A percentile compares a stretch with the other conserved stretches of the same genome.
Evolutionary conservation across 2,888 invertebrate genomes (phyloP).

Genomic region (Brachynemurus nebulosus): DNA sequence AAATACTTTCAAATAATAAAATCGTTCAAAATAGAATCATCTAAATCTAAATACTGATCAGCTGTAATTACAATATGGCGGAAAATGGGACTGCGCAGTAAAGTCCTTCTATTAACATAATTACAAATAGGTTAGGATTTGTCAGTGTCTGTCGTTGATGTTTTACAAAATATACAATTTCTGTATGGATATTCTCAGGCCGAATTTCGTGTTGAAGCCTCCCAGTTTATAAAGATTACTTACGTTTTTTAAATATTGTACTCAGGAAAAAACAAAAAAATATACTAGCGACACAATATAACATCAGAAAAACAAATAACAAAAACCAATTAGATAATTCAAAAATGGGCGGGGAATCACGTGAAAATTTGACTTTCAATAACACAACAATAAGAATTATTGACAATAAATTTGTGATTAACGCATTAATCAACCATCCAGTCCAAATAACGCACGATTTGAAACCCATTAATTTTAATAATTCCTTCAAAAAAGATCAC

Average conservation of each 20-base stretch:
- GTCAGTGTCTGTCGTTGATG: too few species aligned
- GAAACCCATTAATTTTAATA: constrained; percentile 86
- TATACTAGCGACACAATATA: constrained; percentile 56
- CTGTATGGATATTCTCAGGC: background rate
- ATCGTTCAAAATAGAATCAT: too few species aligned
- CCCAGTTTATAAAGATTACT: constrained; percentile 20
- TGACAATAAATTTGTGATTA: constrained; percentile 49
- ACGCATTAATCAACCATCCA: constrained; percentile 72
- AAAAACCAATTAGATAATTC: constrained; percentile 49
- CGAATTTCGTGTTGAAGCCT: background rate
- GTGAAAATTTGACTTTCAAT: constrained; percentile 39
- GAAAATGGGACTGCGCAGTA: too few species aligned
- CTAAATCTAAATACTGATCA: too few species aligned
- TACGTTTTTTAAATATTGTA: constrained; percentile 63
- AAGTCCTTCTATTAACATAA: too few species aligned
- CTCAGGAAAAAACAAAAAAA: constrained; percentile 66
- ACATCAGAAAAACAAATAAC: constrained; percentile 50
- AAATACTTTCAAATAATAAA: too few species aligned
- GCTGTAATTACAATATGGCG: too few species aligned
- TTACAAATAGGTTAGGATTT: too few species aligned
- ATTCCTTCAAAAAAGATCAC: constrained; percentile 44
- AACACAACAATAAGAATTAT: constrained; percentile 41
- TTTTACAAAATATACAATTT: constrained; percentile 3
- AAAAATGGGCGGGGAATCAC: constrained; percentile 42
- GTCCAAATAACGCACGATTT: constrained; percentile 73